Evolutionary conservation across 30 jellyfish, hydroid and myxozoan species (phyloP).

Genomic region (Chrysaora quinquecirrha): DNA sequence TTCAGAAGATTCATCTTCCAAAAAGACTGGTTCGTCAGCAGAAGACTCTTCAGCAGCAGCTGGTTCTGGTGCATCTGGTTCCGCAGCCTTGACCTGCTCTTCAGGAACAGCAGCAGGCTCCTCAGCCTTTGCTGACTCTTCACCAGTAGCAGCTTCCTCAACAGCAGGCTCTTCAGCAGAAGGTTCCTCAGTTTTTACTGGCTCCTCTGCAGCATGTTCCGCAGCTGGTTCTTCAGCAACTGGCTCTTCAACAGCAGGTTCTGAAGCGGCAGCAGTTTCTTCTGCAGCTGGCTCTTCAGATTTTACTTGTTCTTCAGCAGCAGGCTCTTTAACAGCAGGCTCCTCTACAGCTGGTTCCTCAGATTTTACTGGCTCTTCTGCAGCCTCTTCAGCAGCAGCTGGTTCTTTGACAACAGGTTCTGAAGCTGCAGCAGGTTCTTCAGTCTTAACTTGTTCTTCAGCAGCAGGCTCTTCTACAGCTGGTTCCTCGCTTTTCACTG

Average conservation of each 20-base stretch:
- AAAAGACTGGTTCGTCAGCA: not conserved
- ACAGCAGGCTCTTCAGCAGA: not conserved
- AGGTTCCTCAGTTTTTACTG: not conserved
- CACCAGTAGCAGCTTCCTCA: not conserved
- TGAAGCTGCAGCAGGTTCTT: not conserved
- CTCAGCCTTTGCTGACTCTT: conserved; percentile 35
- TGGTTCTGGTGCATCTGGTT: conserved; percentile 14
- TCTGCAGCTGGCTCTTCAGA: not conserved
- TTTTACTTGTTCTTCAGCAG: not conserved
- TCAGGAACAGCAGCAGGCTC: conserved; percentile 19
- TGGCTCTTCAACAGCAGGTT: not conserved
- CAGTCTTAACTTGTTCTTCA: not conserved
- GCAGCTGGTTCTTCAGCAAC: too few species aligned
- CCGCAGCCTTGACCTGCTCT: not conserved
- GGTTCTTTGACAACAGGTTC: not conserved
- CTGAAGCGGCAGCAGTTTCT: not conserved
- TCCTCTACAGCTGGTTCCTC: conserved; percentile 27
- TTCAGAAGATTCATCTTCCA: not conserved
- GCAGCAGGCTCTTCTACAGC: not conserved
- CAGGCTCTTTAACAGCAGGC: conserved; percentile 16
- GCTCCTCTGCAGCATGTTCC: too few species aligned
- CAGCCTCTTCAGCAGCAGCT: not conserved
- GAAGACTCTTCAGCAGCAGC: conserved; percentile 42
- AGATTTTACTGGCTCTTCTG: conserved; percentile 4
- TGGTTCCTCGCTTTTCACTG: not conserved